These are phyloP conservation scores for Streptopelia turtur DNA, from an alignment of 2,797 vertebrate species.

Conservation along the genomic window DNA sequence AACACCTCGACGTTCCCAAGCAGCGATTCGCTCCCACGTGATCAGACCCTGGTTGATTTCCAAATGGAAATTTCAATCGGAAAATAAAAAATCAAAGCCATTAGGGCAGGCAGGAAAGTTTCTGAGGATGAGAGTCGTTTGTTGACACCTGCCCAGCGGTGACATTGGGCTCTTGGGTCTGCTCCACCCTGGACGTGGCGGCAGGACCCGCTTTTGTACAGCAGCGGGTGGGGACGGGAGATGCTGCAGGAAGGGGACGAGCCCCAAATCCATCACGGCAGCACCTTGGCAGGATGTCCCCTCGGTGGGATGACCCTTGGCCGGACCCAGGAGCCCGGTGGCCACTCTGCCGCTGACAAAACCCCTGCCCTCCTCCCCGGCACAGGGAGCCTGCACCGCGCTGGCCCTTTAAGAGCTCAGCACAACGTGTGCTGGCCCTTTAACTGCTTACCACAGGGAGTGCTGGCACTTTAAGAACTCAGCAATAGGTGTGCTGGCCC, in stretches of 20 bases:
- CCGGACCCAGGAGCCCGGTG: not conserved
- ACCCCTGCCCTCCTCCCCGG: not conserved
- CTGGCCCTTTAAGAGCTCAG: not conserved
- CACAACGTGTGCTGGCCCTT: accelerated
- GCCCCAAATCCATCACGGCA: accelerated
- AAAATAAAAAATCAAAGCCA: not conserved
- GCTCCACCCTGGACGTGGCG: accelerated
- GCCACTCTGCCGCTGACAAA: not conserved
- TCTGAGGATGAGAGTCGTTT: not conserved
- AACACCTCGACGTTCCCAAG: not conserved
- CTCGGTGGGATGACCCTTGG: too few species aligned
- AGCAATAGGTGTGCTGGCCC: not conserved
- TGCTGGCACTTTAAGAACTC: not conserved
- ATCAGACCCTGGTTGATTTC: not conserved
- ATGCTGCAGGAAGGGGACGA: accelerated
- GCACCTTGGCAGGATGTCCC: not conserved
- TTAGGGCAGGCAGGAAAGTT: accelerated
- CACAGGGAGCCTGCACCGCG: accelerated
- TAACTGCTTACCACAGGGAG: not conserved
- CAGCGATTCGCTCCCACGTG: not conserved
- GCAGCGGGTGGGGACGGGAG: accelerated
- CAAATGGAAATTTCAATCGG: not conserved
- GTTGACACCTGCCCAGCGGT: accelerated
- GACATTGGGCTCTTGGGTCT: accelerated
- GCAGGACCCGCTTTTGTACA: accelerated